Percentiles rank a stretch among this genome's conserved stretches.
Evolutionary conservation across 2,113 vertebrate genomes (phyloP).

Genomic region (Maylandia zebra): DNA sequence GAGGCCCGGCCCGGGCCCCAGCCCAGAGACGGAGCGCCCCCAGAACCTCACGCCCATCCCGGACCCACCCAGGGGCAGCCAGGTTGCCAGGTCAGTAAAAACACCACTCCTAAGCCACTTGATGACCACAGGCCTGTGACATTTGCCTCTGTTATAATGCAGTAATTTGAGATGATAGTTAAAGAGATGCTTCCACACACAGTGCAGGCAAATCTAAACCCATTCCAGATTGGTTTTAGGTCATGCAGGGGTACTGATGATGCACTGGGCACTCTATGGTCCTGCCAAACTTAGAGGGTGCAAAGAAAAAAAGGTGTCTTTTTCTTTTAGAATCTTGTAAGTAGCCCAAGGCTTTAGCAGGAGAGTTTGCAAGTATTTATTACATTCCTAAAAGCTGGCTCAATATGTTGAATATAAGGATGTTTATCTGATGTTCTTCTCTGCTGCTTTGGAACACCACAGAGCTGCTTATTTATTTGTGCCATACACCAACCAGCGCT

Average conservation of each 20-base stretch:
- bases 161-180: not conserved
- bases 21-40: too few relatives aligned
- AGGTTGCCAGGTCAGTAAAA: too few relatives aligned
- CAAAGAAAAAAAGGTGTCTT: not conserved
- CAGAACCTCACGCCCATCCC: too few relatives aligned
- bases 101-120: not conserved
- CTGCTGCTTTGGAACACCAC: not conserved
- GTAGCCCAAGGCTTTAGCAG: not conserved
- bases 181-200: not conserved
- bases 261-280: not conserved
- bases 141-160: not conserved
- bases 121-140: not conserved
- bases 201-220: accelerated
- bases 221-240: not conserved
- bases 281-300: not conserved
- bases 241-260: not conserved
- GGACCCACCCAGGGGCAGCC: too few relatives aligned
- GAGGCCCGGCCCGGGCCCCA: too few relatives aligned
- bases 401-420: not conserved
- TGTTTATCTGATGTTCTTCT: not conserved
- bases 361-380: not conserved
- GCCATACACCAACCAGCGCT: not conserved
- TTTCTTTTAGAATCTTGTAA: not conserved
- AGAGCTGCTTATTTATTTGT: not conserved
- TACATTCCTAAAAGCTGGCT: not conserved